Conservation (phyloP, 2,888 invertebrate species). For the Protodeltote pygarga region DNA sequence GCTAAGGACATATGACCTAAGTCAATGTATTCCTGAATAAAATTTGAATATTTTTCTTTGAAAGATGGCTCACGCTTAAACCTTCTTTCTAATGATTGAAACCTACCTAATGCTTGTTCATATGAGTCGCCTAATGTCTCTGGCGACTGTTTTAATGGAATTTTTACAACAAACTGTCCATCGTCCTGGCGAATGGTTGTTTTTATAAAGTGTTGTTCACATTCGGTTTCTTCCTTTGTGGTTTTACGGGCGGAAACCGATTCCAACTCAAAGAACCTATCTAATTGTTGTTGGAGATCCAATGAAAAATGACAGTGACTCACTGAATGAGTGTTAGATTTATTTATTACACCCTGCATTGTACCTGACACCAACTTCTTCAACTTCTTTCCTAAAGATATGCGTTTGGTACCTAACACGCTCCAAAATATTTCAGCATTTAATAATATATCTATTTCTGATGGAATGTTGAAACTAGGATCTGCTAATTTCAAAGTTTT, state of each 20-base stretch:
- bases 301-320: too few relatives aligned
- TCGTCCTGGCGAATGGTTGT: background rate
- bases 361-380: constrained; percentile 44
- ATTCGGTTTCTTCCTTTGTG: background rate
- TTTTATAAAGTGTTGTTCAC: background rate
- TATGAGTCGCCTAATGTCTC: background rate
- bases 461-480: background rate
- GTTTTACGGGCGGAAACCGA: too few relatives aligned
- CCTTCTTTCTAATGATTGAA: background rate
- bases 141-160: constrained; percentile 1
- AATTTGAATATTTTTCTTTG: background rate
- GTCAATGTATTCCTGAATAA: background rate
- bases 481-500: background rate
- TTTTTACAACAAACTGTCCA: background rate
- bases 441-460: constrained; percentile 3
- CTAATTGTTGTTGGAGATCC: too few relatives aligned
- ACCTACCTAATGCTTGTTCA: background rate
- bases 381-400: constrained; percentile 26
- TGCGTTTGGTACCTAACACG: background rate
- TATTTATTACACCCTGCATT: constrained; percentile 40
- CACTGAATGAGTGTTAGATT: too few relatives aligned
- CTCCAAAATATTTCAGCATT: constrained; percentile 8
- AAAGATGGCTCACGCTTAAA: background rate
- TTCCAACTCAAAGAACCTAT: too few relatives aligned
- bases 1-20: background rate